Base-by-base conservation (phyloP, 2,113 vertebrate species). In the Scomber colias region DNA sequence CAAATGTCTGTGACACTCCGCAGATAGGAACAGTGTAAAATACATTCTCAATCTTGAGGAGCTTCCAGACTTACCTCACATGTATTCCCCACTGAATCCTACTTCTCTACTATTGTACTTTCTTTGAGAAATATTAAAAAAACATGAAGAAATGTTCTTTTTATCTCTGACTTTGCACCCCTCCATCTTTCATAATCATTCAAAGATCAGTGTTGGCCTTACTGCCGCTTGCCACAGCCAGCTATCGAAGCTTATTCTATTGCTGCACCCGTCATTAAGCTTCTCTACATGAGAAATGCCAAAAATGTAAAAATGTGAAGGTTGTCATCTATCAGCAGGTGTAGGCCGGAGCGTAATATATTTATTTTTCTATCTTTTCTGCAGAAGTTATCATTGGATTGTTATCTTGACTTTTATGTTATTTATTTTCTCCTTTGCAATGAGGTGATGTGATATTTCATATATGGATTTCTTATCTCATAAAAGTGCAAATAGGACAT, bases 301-400 rank as follows among this genome's bases (percentile, higher is more conserved):
- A 78, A 64, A 82, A 72, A 66, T 63, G 46, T 54, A 64, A 75
- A 87, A 75, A 40, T 1, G 24, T 71, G 67, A 76, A 40, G 56
- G 79, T 69, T 81, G 51, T 76, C 71, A 81, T 87, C 69, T 57
- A 61, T 79, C 77, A 80, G 71, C 77, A 71, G 73, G 51, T 75
- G n/a, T 27, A 60, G 17, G 17, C 46, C 16, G 10, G 21, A 60
- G 8, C 14, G 16, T 44, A 75, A 68, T 4, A 51, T 19, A 35
- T 62, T 53, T 50, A 27, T 62, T 71, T 69, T 11, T 45, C 13
- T 5, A 53, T 75, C 17, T 55, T 48, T 48, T 60, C 30, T 11
- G 31, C 45, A 68, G 11, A 45, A 66, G 50, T 78, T 71, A 13
- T 27, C 24, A 27, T 27, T 27, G 24, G 17, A 21, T 67, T 67